A percentile compares a stretch with the other conserved stretches of the same genome.
These are phyloP conservation scores for Aspidiotus rigidus DNA, from an alignment of 2,888 invertebrate genomes.

Conservation along the genomic window DNA sequence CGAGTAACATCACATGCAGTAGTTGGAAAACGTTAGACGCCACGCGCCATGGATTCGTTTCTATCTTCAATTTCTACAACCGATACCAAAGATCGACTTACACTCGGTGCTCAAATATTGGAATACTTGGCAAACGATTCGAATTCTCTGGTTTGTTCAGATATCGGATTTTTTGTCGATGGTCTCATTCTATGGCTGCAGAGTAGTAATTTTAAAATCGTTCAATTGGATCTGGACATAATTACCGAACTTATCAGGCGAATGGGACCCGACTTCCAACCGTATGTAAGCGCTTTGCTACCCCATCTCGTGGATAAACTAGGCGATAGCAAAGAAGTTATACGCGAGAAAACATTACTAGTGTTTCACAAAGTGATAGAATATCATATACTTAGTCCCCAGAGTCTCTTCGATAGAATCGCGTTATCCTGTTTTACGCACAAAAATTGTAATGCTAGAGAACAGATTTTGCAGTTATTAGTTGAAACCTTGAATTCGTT, in stretches of 20 bases:
- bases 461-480: constrained; percentile 75
- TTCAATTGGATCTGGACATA: constrained; percentile 82
- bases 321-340: constrained; percentile 55
- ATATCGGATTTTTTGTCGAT: constrained; percentile 77
- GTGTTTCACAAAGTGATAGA: constrained; percentile 64
- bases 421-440: constrained; percentile 61
- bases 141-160: constrained; percentile 63
- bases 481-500: constrained; percentile 73
- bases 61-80: constrained; percentile 48
- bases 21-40: constrained; percentile 30
- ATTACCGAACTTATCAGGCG: constrained; percentile 75
- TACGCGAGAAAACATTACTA: constrained; percentile 64
- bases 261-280: constrained; percentile 77
- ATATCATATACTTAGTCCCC: constrained; percentile 57
- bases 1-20: too few species aligned
- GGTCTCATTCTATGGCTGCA: constrained; percentile 78
- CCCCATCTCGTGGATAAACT: constrained; percentile 74
- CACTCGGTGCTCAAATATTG: constrained; percentile 69
- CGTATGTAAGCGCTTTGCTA: constrained; percentile 71
- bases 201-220: constrained; percentile 92
- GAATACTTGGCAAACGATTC: constrained; percentile 65
- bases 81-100: constrained; percentile 75
- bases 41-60: constrained; percentile 39
- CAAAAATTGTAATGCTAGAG: constrained; percentile 85
- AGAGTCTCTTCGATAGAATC: constrained; percentile 63